Conservation (phyloP, 2,888 invertebrate species). For the Drosophila percnosoma region DNA sequence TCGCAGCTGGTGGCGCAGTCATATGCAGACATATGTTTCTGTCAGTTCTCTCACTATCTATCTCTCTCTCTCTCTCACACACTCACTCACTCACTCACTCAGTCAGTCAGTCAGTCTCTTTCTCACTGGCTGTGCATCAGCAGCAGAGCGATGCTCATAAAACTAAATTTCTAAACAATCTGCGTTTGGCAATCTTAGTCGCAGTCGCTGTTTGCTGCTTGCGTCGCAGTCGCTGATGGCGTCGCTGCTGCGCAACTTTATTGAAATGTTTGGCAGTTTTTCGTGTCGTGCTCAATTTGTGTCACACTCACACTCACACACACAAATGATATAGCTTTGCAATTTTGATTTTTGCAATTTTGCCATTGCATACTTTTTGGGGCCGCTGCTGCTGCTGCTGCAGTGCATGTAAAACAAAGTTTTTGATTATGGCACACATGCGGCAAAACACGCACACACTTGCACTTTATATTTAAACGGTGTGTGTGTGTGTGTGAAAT, state of each 20-base stretch:
- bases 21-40: conserved; percentile 53
- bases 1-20: conserved; percentile 63
- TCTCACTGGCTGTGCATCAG: conserved; percentile 33
- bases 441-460: conserved; percentile 28
- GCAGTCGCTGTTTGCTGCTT: conserved; percentile 5
- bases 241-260: conserved; percentile 75
- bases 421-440: conserved; percentile 60
- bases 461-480: conserved; percentile 1
- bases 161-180: conserved; percentile 79
- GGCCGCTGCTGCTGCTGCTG: conserved; percentile 57
- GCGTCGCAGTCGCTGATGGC: conserved; percentile 16
- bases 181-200: conserved; percentile 76
- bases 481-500: conserved; percentile 21
- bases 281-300: conserved; percentile 76
- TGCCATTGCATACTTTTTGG: conserved; percentile 72
- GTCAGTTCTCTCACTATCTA: conserved; percentile 33
- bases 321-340: conserved; percentile 56
- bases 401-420: conserved; percentile 71
- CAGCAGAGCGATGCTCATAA: conserved; percentile 61
- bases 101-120: neutral
- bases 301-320: conserved; percentile 55
- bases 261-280: conserved; percentile 79
- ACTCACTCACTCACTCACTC: neutral
- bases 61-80: too few relatives aligned
- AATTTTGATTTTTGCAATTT: conserved; percentile 75